These are phyloP conservation scores for Amphiura filiformis DNA, from an alignment of 35 echinoderm and acorn worm species.

Conservation along the genomic window DNA sequence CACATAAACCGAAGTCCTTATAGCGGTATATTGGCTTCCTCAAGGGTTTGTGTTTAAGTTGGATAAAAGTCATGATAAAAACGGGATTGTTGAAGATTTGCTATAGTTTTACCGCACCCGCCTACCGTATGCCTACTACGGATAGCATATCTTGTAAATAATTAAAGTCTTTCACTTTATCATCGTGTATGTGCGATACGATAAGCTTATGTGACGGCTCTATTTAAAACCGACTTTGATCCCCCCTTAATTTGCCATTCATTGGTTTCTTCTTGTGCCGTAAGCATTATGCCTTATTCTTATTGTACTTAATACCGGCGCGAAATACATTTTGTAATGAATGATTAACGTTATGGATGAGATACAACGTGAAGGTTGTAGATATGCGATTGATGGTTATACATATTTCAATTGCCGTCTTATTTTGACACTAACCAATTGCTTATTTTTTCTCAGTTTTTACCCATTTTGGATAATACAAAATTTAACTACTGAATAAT, in stretches of 20 bases:
- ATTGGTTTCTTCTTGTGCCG: neutral
- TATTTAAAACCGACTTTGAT: neutral
- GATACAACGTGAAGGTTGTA: too few relatives aligned
- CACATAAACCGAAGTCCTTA: neutral
- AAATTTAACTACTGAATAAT: too few relatives aligned
- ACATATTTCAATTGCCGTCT: too few relatives aligned
- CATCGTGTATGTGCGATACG: neutral
- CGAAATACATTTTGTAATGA: neutral
- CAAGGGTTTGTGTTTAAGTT: neutral
- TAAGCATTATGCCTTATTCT: neutral
- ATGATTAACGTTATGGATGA: neutral
- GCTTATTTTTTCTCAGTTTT: too few relatives aligned
- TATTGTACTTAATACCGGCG: neutral
- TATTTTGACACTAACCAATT: too few relatives aligned
- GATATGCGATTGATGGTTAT: too few relatives aligned
- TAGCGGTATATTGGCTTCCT: neutral
- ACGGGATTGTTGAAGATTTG: neutral
- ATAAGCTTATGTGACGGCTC: neutral
- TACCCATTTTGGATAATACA: too few relatives aligned
- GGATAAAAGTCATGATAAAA: neutral
- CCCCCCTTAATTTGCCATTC: neutral
- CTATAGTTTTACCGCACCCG: neutral
- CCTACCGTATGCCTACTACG: neutral
- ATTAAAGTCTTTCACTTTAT: neutral
- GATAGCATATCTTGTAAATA: neutral